Evolutionary conservation across 2,113 vertebrate species (phyloP), one percentile per base, ranked within the genome.

Genomic region (Paratilapia polleni): DNA sequence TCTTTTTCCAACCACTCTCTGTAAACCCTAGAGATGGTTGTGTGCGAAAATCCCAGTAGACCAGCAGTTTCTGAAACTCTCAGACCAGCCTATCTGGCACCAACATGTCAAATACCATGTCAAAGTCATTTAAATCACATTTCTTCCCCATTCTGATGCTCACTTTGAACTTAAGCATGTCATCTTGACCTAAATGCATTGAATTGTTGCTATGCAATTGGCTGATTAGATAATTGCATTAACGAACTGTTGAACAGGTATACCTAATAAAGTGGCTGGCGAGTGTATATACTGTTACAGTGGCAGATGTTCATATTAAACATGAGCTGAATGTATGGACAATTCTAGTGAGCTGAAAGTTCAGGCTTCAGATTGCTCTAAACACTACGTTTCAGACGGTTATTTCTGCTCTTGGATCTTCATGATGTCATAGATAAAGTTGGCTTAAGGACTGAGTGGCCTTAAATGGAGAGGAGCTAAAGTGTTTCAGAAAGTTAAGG

Each of bases 181-280:
- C 7, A 49, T 49, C 6, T 49, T 49, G 12, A 49, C 10, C 8
- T 68, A 28, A 47, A 68, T 68, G 4, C 26, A 12, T 2, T 0
- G 64, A 68, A 22, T 0, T 28, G 2, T 9, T 2, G 41, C 64
- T 28, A 14, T 3, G 15, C n/a, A n/a, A 68, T 47, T 28, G 64
- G 41, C 64, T 68, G 41, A 68, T 19, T 68, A 68, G 62, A 0
- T 0, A 43, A 41, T 13, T 6, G 41, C n/a, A 2, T 15, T n/a
- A 66, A 66, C 9, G n/a, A n/a, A n/a, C n/a, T n/a, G n/a, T n/a
- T n/a, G 22, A 66, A n/a, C 36, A 66, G 63, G 36, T 43, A 36
- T 2, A 66, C 63, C 63, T 43, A 24, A 24, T 66, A 4, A 64
- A 64, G 61, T 62, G 59, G 28, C 59, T 61, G 2, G 19, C 38